These are phyloP conservation scores for Lamprotornis superbus DNA, from an alignment of 2,113 vertebrate genomes.

Conservation along the genomic window DNA sequence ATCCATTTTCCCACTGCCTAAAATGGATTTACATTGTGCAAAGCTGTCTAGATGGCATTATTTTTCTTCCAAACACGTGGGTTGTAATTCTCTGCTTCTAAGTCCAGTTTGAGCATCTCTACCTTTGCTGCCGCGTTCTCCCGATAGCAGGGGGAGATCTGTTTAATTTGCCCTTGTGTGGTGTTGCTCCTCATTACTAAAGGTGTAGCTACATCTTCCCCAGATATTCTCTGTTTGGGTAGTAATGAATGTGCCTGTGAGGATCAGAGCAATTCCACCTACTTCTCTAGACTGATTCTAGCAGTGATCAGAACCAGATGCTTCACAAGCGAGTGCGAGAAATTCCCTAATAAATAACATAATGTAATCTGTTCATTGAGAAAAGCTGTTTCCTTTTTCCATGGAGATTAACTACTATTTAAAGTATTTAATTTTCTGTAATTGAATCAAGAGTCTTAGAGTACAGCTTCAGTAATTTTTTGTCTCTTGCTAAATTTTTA, in stretches of 20 bases:
- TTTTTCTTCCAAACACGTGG: accelerated
- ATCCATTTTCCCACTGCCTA: background rate
- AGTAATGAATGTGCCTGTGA: background rate
- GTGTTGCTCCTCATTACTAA: background rate
- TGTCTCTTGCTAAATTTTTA: background rate
- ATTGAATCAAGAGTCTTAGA: background rate
- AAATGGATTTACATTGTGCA: background rate
- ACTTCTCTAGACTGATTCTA: background rate
- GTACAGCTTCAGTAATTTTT: background rate
- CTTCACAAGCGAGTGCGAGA: background rate
- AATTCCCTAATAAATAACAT: background rate
- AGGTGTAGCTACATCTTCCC: background rate
- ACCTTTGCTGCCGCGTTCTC: background rate
- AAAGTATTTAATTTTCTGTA: constrained; percentile 27
- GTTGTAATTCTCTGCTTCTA: background rate
- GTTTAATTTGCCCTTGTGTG: background rate
- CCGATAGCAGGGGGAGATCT: accelerated
- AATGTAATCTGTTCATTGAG: background rate
- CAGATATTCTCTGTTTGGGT: background rate
- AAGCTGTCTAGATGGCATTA: background rate
- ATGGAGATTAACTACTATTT: background rate
- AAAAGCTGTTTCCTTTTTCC: background rate
- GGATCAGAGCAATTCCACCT: background rate
- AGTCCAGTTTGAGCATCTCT: background rate
- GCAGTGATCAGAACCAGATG: background rate